Evolutionary conservation across 2,797 vertebrate genomes (phyloP).

Genomic region (Siniperca scherzeri): DNA sequence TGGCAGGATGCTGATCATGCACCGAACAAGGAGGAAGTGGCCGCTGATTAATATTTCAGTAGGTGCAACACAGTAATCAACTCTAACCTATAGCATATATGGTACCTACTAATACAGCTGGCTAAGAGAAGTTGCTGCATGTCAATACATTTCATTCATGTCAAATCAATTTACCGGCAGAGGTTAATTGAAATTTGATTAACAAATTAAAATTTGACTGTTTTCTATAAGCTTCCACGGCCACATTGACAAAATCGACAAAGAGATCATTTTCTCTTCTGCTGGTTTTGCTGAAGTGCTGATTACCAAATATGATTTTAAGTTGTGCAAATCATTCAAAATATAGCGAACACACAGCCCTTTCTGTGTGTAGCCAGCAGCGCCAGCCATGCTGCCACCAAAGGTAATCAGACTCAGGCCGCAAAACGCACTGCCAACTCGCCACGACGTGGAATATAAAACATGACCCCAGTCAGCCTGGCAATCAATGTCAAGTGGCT

Average conservation of each 20-base stretch:
- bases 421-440: conserved; percentile 44
- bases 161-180: conserved; percentile 28
- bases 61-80: conserved; percentile 68
- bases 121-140: neutral
- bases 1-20: conserved; percentile 76
- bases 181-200: conserved; percentile 71
- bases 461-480: conserved; percentile 64
- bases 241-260: conserved; percentile 38
- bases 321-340: conserved; percentile 19
- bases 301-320: conserved; percentile 37
- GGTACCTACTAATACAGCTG: neutral
- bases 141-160: conserved; percentile 42
- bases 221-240: conserved; percentile 32
- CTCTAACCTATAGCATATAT: conserved; percentile 32
- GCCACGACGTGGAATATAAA: conserved; percentile 46
- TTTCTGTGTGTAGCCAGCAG: conserved; percentile 18
- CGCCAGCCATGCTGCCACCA: conserved; percentile 32
- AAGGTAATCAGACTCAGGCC: conserved; percentile 27
- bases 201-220: conserved; percentile 52
- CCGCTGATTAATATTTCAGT: conserved; percentile 78
- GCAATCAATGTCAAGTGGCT: conserved; percentile 69
- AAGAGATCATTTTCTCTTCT: conserved; percentile 31
- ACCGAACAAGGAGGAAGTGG: conserved; percentile 72
- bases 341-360: neutral
- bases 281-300: conserved; percentile 37